These are phyloP conservation scores for Steinernema carpocapsae DNA, from an alignment of 2,888 invertebrate species.

Conservation along the genomic window DNA sequence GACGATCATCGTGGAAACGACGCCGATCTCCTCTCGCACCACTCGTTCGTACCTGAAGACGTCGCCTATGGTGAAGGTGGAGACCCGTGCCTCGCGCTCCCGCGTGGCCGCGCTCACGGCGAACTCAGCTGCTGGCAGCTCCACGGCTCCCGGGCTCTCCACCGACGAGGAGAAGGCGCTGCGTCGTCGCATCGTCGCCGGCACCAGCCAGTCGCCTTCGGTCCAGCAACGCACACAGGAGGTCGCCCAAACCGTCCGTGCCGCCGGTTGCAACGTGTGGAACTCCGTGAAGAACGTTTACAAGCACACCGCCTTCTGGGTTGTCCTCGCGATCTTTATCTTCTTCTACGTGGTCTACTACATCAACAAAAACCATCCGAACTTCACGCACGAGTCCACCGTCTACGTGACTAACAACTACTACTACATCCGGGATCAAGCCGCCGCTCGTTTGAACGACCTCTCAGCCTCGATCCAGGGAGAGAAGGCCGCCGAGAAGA, in stretches of 20 bases:
- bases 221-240: background rate
- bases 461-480: background rate
- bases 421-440: constrained; percentile 17
- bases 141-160: background rate
- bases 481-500: too few species aligned
- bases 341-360: constrained; percentile 11
- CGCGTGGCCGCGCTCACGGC: constrained; percentile 11
- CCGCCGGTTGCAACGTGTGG: background rate
- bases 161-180: constrained; percentile 23
- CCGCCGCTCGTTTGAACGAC: constrained; percentile 7
- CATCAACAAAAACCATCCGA: background rate
- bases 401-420: constrained; percentile 25
- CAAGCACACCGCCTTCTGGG: background rate
- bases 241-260: background rate
- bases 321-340: constrained; percentile 5
- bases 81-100: constrained; percentile 19
- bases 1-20: constrained; percentile 10
- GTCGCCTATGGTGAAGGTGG: background rate
- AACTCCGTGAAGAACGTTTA: background rate
- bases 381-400: background rate
- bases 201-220: constrained; percentile 10
- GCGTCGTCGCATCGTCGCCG: constrained; percentile 26
- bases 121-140: constrained; percentile 22
- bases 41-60: constrained; percentile 11
- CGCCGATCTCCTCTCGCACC: background rate